Evolutionary conservation across 1,140 invertebrate species (phyloP).

Genomic region (Ostrea denselamellosa): DNA sequence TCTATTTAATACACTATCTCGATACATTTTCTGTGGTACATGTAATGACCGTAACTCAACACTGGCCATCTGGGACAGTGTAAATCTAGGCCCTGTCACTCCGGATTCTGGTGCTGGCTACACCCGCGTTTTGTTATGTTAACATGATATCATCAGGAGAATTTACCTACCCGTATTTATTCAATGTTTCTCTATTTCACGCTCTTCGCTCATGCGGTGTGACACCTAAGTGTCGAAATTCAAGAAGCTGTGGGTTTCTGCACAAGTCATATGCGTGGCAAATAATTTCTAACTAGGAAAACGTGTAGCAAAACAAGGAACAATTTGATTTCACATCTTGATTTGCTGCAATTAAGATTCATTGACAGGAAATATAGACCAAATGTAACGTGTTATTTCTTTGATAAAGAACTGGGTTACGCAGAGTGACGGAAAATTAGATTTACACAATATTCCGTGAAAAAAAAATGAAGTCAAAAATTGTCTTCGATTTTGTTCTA

Average conservation of each 20-base stretch:
- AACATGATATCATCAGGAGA: background rate
- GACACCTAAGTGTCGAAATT: background rate
- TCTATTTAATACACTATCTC: background rate
- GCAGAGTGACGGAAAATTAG: no score
- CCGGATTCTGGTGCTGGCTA: background rate
- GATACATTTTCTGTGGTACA: background rate
- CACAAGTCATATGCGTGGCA: conserved; percentile 12
- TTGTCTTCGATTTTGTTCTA: no score
- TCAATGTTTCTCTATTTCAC: background rate
- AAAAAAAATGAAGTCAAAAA: no score
- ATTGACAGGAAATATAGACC: no score
- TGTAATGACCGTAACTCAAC: background rate
- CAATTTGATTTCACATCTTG: background rate
- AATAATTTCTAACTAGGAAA: background rate
- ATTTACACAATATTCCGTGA: no score
- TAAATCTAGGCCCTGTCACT: background rate
- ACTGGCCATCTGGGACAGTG: background rate
- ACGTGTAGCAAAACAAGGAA: conserved; percentile 17
- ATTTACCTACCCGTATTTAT: background rate
- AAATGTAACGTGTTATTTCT: no score
- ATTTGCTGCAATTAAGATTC: no score
- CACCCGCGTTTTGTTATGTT: conserved; percentile 1
- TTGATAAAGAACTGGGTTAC: no score
- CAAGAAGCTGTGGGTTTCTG: conserved; percentile 4
- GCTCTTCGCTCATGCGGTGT: background rate